phyloP scores from a whole-genome alignment of 2,797 vertebrate species.

The Mus minutoides region DNA sequence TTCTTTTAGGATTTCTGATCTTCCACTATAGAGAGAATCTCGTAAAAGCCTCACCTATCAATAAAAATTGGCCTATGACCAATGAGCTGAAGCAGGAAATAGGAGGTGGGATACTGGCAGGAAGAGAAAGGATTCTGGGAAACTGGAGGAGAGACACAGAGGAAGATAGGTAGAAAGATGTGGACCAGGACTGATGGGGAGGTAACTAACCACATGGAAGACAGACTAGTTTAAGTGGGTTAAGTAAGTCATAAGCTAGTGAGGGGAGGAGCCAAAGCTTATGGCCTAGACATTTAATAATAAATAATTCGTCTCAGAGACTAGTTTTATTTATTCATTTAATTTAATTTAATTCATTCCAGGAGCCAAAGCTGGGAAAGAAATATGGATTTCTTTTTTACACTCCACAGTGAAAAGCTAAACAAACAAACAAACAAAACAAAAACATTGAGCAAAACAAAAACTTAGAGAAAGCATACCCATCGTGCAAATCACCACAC shows the following conservation, averaged over 20 bases:
- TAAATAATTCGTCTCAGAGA: background rate
- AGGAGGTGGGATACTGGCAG: background rate
- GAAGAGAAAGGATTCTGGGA: background rate
- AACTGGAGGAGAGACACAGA: background rate
- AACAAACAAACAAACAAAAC: slow-evolving; percentile 15
- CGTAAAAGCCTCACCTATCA: background rate
- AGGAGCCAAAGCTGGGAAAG: background rate
- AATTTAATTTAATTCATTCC: background rate
- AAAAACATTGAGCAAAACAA: background rate
- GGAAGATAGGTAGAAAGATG: background rate
- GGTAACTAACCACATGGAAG: background rate
- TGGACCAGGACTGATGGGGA: background rate
- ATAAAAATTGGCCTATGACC: background rate
- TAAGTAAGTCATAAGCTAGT: background rate
- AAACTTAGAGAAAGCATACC: background rate
- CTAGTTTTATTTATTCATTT: background rate
- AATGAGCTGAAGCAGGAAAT: background rate
- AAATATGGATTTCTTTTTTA: background rate
- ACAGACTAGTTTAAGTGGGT: background rate
- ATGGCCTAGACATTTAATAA: background rate
- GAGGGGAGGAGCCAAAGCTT: background rate
- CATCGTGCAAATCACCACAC: background rate
- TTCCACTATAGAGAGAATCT: background rate
- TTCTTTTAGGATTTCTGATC: background rate
- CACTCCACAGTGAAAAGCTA: background rate